These are phyloP conservation scores for Chaetodon trifascialis DNA, from an alignment of 2,113 vertebrate genomes.

Conservation along the genomic window DNA sequence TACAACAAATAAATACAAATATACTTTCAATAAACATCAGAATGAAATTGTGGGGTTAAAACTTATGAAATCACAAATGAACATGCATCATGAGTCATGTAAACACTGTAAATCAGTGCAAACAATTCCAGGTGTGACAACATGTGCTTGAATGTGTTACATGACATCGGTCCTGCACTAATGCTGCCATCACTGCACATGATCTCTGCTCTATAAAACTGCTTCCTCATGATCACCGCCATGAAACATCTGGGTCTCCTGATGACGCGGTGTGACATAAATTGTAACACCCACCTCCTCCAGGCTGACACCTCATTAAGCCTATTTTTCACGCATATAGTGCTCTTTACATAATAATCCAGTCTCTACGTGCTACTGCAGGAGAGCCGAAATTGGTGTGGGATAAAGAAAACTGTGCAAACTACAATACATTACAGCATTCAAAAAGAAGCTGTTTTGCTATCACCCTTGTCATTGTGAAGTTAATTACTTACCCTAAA, in stretches of 20 bases:
- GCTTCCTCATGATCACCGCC: not conserved
- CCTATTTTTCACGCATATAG: not conserved
- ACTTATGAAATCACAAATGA: not conserved
- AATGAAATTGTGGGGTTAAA: not conserved
- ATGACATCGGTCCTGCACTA: too few relatives aligned
- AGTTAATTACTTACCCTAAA: not conserved
- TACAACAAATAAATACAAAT: not conserved
- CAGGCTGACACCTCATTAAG: conserved; percentile 43
- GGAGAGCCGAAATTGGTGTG: not conserved
- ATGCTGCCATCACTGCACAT: too few relatives aligned
- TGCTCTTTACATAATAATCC: not conserved
- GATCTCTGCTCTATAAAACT: not conserved
- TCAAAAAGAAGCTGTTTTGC: not conserved
- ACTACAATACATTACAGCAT: not conserved
- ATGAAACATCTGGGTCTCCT: conserved; percentile 5
- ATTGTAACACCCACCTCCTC: conserved; percentile 23
- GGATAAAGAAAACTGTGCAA: not conserved
- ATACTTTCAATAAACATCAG: not conserved
- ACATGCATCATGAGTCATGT: not conserved
- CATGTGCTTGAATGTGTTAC: not conserved
- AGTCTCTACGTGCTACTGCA: not conserved
- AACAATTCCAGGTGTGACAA: not conserved
- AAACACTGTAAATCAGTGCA: not conserved
- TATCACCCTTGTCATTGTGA: not conserved
- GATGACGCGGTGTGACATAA: conserved; percentile 41